Evolutionary conservation across 2,888 invertebrate species (phyloP).

Genomic region (Cephonodes hylas): DNA sequence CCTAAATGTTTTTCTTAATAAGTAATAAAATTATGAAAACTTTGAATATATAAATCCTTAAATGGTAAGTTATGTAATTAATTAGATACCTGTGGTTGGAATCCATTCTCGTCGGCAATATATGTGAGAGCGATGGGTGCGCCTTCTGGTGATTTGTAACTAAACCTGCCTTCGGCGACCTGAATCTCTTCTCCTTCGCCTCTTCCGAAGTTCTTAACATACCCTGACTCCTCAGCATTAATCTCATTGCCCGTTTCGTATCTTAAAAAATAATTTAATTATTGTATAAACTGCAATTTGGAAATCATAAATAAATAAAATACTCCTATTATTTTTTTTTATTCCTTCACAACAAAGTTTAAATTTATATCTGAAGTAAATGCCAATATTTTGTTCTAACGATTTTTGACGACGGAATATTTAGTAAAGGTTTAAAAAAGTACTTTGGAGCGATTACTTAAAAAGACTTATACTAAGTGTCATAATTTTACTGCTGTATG

Average conservation of each 20-base stretch:
- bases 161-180: slow-evolving; percentile 82
- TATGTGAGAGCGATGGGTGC: slow-evolving; percentile 82
- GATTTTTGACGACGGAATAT: too few relatives aligned
- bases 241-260: slow-evolving; percentile 85
- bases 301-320: too few relatives aligned
- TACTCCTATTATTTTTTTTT: too few relatives aligned
- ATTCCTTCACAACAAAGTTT: too few relatives aligned
- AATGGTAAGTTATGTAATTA: background rate
- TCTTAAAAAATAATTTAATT: slow-evolving; percentile 40
- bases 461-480: too few relatives aligned
- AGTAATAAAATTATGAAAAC: background rate
- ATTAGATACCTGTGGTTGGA: slow-evolving; percentile 79
- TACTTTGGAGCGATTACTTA: too few relatives aligned
- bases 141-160: slow-evolving; percentile 86
- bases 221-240: slow-evolving; percentile 83
- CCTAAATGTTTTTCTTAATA: background rate
- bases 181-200: slow-evolving; percentile 77
- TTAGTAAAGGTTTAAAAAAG: too few relatives aligned
- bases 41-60: background rate
- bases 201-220: slow-evolving; percentile 81
- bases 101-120: slow-evolving; percentile 86
- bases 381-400: too few relatives aligned
- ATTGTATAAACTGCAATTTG: too few relatives aligned
- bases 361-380: too few relatives aligned
- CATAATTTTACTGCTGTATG: too few relatives aligned